Conservation (phyloP, 2,113 vertebrate genomes). For the Proterorhinus semilunaris region DNA sequence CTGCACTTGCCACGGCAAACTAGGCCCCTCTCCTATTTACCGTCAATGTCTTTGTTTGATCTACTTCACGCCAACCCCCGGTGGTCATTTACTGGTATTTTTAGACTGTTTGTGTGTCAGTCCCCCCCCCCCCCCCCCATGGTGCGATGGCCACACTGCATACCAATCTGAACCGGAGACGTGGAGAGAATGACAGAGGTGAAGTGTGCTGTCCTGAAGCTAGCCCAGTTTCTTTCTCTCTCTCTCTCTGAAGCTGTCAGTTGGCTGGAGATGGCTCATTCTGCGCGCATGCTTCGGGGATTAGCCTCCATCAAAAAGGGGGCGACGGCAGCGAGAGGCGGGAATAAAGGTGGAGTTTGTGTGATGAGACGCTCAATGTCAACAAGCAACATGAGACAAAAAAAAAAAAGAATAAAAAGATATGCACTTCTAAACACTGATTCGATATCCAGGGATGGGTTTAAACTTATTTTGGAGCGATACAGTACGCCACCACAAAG, state of each 20-base stretch:
- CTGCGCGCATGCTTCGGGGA: conserved; percentile 22
- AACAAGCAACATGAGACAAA: neutral
- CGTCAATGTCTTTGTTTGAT: conserved; percentile 55
- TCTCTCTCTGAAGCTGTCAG: conserved; percentile 25
- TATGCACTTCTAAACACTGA: no score
- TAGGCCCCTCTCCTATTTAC: conserved; percentile 37
- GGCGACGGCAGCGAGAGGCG: conserved; percentile 7
- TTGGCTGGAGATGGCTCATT: conserved; percentile 32
- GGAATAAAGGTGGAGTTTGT: conserved; percentile 11
- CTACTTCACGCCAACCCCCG: conserved; percentile 37
- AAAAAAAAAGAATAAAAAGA: neutral
- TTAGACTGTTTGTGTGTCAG: conserved; percentile 46
- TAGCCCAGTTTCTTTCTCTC: neutral
- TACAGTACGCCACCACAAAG: no score
- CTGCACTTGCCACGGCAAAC: neutral
- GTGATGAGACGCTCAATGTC: conserved; percentile 7
- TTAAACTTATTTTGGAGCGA: no score
- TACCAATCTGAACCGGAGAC: conserved; percentile 3
- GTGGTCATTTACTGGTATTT: conserved; percentile 49
- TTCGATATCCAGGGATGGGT: no score
- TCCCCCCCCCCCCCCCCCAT: conserved; percentile 18
- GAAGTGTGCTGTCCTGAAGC: conserved; percentile 9
- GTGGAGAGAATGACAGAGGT: conserved; percentile 1
- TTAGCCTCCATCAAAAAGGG: conserved; percentile 41
- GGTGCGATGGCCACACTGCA: conserved; percentile 15